Base-by-base conservation (phyloP, 2,888 invertebrate genomes). In the Aphrophora alni region DNA sequence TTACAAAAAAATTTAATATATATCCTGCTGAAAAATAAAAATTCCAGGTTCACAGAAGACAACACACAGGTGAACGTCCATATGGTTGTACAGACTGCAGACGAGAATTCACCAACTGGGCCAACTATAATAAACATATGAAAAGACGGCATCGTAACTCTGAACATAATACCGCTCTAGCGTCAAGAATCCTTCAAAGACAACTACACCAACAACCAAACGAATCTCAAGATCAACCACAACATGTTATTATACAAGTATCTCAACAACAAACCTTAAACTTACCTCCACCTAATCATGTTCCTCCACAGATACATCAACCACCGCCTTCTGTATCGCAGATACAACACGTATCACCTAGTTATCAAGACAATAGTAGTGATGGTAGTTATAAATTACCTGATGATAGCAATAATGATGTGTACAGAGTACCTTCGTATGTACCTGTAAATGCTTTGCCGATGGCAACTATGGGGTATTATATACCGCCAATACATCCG, bases 81-180 rank as follows among this genome's bases (percentile, higher is more conserved):
- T 95, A 95, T 86, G 91, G 92, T 0, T 95, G 95, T 85, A 87
- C 91, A 38, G 91, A 93, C 83, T 95, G 95, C 85, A 91, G 92
- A 76, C 92, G 92, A 86, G 91, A 93, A 85, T 95, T 95, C 84
- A 94, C 94, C 0, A 95, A 95, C 86, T 94, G 94, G 94, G 94
- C 94, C 0, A 95, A 95, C 88, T 95, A 94, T 85, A 95, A 95
- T 85, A 95, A 95, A 85, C 95, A 95, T 86, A 94, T 95, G 93
- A 94, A 94, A 87, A 88, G 94, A 28, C 89, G 94, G 38, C 94
- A 94, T 82, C 92, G 82, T 10, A 73, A 74, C 44, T 26, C 59
- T 2, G 78, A 72, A 17, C 21, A 59, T 10, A 26, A 59, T 17
- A 38, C n/a, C 0, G 59, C 33, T 5, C 14, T 27, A 14, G 38